A percentile compares a stretch with the other conserved stretches of the same genome.
phyloP scores from a whole-genome alignment of 2,888 invertebrate genomes.

The Drosophila villosipedis region DNA sequence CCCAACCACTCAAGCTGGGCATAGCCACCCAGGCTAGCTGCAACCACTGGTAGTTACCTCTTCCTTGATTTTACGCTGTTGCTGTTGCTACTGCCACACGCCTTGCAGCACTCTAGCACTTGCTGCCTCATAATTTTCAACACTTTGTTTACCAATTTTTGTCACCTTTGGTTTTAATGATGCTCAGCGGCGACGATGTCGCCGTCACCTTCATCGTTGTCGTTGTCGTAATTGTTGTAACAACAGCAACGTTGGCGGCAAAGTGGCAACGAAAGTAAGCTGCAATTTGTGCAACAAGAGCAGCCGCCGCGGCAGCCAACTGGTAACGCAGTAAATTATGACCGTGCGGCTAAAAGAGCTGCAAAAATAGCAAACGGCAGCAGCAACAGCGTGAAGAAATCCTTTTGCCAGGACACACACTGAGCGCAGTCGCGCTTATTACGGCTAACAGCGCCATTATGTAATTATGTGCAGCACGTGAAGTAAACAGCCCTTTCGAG shows the following conservation, averaged over 20 bases:
- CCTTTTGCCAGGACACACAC: conserved; percentile 77
- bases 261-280: conserved; percentile 76
- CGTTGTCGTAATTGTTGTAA: conserved; percentile 71
- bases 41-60: conserved; percentile 30
- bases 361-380: conserved; percentile 46
- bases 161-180: conserved; percentile 81
- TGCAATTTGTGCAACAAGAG: conserved; percentile 79
- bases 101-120: conserved; percentile 38
- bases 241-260: conserved; percentile 36
- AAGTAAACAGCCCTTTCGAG: conserved; percentile 41
- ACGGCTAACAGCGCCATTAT: conserved; percentile 81
- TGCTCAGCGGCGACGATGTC: conserved; percentile 61
- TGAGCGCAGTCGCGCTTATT: conserved; percentile 77
- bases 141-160: conserved; percentile 82
- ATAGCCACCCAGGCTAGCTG: conserved; percentile 10
- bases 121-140: conserved; percentile 75
- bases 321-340: conserved; percentile 63
- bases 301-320: conserved; percentile 37
- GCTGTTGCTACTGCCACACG: conserved; percentile 39
- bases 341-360: conserved; percentile 62
- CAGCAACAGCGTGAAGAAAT: conserved; percentile 53
- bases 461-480: conserved; percentile 70
- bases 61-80: background rate
- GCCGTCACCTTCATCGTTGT: conserved; percentile 14
- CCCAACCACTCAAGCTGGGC: conserved; percentile 12